These are phyloP conservation scores for Emydocephalus ijimae DNA, from an alignment of 2,113 vertebrate genomes.

Conservation along the genomic window DNA sequence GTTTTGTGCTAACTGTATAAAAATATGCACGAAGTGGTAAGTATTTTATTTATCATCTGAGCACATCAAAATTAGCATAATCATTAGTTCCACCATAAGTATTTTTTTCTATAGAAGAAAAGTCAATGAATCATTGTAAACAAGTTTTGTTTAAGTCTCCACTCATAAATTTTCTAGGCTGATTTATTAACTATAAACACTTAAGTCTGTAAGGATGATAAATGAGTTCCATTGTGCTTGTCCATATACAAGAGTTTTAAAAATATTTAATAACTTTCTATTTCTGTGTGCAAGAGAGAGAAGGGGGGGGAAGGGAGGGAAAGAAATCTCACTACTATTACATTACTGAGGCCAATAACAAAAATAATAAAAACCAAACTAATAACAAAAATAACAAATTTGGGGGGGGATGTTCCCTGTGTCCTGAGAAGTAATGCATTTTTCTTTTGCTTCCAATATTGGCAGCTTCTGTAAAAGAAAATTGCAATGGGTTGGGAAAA, in stretches of 20 bases:
- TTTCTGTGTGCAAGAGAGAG: neutral
- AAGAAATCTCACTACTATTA: neutral
- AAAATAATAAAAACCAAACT: neutral
- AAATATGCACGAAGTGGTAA: constrained; percentile 49
- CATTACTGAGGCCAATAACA: neutral
- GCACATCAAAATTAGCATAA: constrained; percentile 63
- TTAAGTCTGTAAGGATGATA: constrained; percentile 19
- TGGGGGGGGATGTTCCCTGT: neutral
- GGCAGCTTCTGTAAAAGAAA: neutral
- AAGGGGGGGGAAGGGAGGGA: neutral
- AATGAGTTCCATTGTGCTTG: neutral
- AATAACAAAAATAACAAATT: neutral
- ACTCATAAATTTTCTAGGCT: constrained; percentile 27
- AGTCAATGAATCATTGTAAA: constrained; percentile 64
- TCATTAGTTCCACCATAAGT: constrained; percentile 64
- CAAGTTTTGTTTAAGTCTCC: constrained; percentile 57
- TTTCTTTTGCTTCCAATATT: neutral
- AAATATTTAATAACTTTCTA: neutral
- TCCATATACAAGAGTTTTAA: neutral
- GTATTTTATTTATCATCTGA: constrained; percentile 64
- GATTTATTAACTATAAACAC: constrained; percentile 12
- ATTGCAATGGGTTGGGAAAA: neutral
- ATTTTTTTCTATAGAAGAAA: constrained; percentile 59
- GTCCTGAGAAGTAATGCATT: neutral
- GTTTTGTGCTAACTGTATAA: constrained; percentile 50